Evolutionary conservation across 2,797 vertebrate species (phyloP).

Genomic region (Acrossocheilus wenchowensis): DNA sequence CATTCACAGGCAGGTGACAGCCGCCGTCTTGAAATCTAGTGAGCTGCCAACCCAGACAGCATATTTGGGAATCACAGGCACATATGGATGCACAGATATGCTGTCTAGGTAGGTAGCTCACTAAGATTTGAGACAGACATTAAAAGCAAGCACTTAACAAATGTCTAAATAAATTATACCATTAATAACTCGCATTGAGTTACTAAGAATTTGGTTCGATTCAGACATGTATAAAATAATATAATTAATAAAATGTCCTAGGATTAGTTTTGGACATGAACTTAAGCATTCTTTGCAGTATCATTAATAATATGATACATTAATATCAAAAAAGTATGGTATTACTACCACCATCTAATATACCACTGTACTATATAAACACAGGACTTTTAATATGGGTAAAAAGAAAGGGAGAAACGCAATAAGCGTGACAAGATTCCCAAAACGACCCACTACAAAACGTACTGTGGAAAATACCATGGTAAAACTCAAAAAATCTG

Average conservation of each 20-base stretch:
- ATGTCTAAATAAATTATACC: background rate
- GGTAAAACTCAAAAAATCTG: background rate
- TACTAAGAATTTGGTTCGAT: background rate
- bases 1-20: constrained; percentile 36
- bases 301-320: background rate
- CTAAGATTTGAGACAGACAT: background rate
- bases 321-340: background rate
- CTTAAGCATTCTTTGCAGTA: background rate
- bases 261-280: background rate
- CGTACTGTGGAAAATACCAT: background rate
- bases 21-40: background rate
- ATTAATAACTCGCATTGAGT: background rate
- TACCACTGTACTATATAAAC: background rate
- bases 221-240: background rate
- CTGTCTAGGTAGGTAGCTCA: background rate
- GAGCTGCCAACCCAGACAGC: background rate
- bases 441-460: background rate
- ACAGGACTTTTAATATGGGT: background rate
- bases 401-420: background rate
- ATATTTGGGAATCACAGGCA: background rate
- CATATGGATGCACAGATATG: background rate
- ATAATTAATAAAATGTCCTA: background rate
- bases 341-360: background rate
- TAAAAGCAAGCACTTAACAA: background rate
- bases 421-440: background rate